Base-by-base conservation (phyloP, 2,797 vertebrate species). In the Protosalanx chinensis region DNA sequence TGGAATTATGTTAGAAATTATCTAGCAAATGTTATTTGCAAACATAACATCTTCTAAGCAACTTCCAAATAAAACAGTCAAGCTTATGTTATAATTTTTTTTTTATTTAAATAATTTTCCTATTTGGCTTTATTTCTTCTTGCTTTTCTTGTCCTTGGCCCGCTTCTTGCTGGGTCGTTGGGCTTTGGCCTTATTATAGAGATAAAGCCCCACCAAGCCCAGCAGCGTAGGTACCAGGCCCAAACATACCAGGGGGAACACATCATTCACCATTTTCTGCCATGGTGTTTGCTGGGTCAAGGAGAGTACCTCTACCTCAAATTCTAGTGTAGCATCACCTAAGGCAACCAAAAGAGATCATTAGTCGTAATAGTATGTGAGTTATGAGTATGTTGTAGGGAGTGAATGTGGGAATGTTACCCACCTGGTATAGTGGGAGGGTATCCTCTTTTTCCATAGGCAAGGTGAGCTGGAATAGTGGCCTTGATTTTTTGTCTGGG, bases 111-210 rank as follows among this genome's bases (percentile, higher is more conserved):
- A 93, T 91, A 93, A 72, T 82, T 84, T 59, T 79, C 75, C 79
- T 60, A 67, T 73, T 67, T 18, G 63, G 80, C 63, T 81, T 95
- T 91, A 98, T 96, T 98, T 98, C 90, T 94, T 98, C 92, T 98
- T 99, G 90, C 90, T 97, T 89, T 94, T 96, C 92, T 96, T 98
- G 71, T 98, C 97, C 85, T 98, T 98, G 69, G 92, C 88, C 85
- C 96, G 97, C 91, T 96, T 98, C 91, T 96, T 98, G 91, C 90
- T 91, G 1, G 93, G 76, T 76, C 89, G 91, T 82, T 95, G 92
- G 16, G 81, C 79, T 13, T 72, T 94, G 82, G 96, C 92, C 83
- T 98, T 98, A 80, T 88, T 92, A 89, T 98, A 99, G 37, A 99
- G 94, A 88, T 99, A 95, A 81, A 94, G 92, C 3, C 96, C 96